phyloP scores from a whole-genome alignment of 2,113 vertebrate genomes.

The Ictidomys tridecemlineatus region DNA sequence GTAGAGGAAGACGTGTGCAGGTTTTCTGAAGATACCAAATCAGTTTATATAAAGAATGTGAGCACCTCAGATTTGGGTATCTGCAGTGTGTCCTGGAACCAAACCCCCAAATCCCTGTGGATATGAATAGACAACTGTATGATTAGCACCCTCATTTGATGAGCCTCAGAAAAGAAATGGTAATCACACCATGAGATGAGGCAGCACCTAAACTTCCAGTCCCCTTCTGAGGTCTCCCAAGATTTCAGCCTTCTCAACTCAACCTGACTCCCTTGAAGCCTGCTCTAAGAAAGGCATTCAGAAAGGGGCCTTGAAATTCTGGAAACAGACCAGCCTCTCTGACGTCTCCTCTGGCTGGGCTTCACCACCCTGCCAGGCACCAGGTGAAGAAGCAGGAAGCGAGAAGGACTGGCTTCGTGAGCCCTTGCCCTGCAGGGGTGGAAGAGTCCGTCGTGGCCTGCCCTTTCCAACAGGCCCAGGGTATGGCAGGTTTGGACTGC shows the following conservation, averaged over 20 bases:
- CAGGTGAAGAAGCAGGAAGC: constrained; percentile 61
- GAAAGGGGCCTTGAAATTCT: neutral
- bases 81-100: neutral
- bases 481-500: neutral
- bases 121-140: neutral
- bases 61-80: neutral
- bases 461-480: neutral
- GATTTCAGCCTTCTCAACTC: too few species aligned
- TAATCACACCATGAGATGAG: neutral
- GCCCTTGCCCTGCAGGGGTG: neutral
- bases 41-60: neutral
- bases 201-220: neutral
- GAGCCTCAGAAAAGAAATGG: neutral
- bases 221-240: neutral
- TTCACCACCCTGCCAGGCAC: neutral
- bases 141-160: neutral
- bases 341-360: neutral
- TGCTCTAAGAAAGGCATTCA: neutral
- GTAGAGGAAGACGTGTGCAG: neutral
- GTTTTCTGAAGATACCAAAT: neutral
- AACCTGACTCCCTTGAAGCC: neutral
- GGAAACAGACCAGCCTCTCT: constrained; percentile 6
- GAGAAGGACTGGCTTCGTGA: neutral
- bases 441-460: neutral
- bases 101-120: neutral